These are phyloP conservation scores for Drosophila paranaensis DNA, from an alignment of 2,888 invertebrate species.

Conservation along the genomic window DNA sequence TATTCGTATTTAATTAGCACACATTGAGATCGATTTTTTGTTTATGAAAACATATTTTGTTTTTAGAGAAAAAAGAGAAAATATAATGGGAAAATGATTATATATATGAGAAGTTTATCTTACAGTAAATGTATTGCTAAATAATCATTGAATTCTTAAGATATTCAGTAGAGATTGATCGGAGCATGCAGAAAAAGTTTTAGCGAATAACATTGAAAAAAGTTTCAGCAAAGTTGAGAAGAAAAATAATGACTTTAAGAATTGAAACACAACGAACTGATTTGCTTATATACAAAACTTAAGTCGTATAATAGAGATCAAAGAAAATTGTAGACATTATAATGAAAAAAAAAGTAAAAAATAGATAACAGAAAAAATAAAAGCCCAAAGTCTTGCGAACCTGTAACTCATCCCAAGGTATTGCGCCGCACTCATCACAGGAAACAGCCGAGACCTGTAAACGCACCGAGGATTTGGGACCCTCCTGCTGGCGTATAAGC, in stretches of 20 bases:
- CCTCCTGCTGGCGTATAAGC: conserved; percentile 89
- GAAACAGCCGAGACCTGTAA: conserved; percentile 89
- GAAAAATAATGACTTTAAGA: conserved; percentile 3
- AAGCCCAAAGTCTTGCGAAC: conserved; percentile 85
- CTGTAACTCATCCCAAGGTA: conserved; percentile 98
- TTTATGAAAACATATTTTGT: conserved; percentile 49
- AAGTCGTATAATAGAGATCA: conserved; percentile 1
- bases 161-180: conserved; percentile 61
- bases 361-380: not conserved
- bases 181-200: conserved; percentile 69
- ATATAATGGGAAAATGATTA: conserved; percentile 77
- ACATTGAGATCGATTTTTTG: conserved; percentile 75
- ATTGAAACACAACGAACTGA: conserved; percentile 26
- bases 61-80: conserved; percentile 80
- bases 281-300: conserved; percentile 57
- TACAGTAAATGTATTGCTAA: conserved; percentile 57
- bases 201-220: conserved; percentile 48
- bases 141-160: conserved; percentile 19
- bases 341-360: conserved; percentile 16
- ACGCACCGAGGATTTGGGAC: conserved; percentile 88
- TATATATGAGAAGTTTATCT: conserved; percentile 75
- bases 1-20: conserved; percentile 77
- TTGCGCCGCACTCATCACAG: conserved; percentile 93
- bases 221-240: conserved; percentile 18
- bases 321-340: conserved; percentile 19